Percentiles rank a stretch among this genome's conserved stretches.
Evolutionary conservation across 2,113 vertebrate species (phyloP).

Genomic region (Rhombomys opimus): DNA sequence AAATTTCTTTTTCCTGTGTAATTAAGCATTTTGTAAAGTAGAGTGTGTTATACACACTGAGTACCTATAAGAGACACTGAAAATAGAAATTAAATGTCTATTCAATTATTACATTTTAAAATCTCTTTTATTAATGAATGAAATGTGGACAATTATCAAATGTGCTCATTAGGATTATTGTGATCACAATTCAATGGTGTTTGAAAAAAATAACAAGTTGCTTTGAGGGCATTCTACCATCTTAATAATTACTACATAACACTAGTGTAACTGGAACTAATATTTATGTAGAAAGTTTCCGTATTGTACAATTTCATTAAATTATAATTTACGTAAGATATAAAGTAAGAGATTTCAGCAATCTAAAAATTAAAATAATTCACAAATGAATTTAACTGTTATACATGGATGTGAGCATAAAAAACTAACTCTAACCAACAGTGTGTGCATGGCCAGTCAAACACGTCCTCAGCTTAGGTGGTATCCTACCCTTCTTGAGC

Average conservation of each 20-base stretch:
- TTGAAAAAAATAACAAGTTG: not conserved
- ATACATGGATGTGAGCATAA: not conserved
- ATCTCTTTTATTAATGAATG: not conserved
- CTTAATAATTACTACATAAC: not conserved
- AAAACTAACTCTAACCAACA: not conserved
- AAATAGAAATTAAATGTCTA: not conserved
- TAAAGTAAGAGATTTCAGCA: not conserved
- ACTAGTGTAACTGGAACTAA: not conserved
- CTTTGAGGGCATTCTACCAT: not conserved
- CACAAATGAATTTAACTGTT: too few relatives aligned
- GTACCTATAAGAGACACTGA: not conserved
- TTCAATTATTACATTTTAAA: not conserved
- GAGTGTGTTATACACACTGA: too few relatives aligned
- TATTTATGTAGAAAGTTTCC: not conserved
- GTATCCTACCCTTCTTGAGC: not conserved
- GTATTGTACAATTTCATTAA: not conserved
- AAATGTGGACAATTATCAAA: not conserved
- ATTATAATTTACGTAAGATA: not conserved
- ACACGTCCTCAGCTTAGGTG: too few relatives aligned
- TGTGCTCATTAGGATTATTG: not conserved
- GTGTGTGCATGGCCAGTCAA: accelerated
- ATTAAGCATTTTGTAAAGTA: not conserved
- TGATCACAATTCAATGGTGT: not conserved
- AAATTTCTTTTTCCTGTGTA: not conserved
- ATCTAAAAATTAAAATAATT: not conserved